These are phyloP conservation scores for Gorsachius goisagi DNA, from an alignment of 2,113 vertebrate species.

Conservation along the genomic window DNA sequence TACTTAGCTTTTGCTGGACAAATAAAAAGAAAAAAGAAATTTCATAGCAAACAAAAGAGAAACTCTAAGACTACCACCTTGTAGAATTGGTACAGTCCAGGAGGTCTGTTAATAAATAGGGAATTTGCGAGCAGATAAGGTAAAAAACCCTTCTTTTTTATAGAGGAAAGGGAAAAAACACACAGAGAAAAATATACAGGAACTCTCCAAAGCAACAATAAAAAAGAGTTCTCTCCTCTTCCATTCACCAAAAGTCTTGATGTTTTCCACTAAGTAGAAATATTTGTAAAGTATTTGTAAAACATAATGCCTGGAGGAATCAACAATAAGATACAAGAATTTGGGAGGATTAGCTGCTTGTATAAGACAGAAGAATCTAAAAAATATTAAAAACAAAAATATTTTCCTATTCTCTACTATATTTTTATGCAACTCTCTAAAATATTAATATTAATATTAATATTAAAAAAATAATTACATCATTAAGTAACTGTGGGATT, in stretches of 20 bases:
- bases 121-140: neutral
- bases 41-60: neutral
- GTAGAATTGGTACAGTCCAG: neutral
- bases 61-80: neutral
- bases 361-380: neutral
- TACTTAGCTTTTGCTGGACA: neutral
- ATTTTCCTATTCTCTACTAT: neutral
- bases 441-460: neutral
- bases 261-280: neutral
- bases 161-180: neutral
- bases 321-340: neutral
- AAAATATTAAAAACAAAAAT: neutral
- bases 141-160: neutral
- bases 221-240: neutral
- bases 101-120: neutral
- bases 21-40: neutral
- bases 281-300: neutral
- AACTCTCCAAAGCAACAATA: neutral
- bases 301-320: neutral
- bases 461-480: neutral
- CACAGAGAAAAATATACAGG: neutral
- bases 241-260: neutral
- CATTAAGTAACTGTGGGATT: neutral
- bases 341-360: neutral
- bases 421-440: neutral